Percentiles rank a stretch among this genome's conserved stretches.
These are phyloP conservation scores for Drosophila carrolli DNA, from an alignment of 1,140 invertebrate species.

Conservation along the genomic window DNA sequence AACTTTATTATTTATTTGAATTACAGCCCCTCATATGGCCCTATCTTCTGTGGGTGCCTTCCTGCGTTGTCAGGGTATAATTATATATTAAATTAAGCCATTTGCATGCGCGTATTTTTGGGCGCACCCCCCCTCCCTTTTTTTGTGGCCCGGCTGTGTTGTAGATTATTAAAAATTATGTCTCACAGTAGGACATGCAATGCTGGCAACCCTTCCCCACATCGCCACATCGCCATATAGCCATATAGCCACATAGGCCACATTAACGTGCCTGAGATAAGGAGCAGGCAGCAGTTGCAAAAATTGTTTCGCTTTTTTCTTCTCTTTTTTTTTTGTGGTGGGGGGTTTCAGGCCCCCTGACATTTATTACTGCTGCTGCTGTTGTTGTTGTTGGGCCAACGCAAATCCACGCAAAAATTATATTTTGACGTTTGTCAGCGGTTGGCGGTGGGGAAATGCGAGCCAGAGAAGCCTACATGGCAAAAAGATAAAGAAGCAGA, in stretches of 20 bases:
- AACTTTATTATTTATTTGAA: no score
- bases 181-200: constrained; percentile 81
- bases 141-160: constrained; percentile 55
- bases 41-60: background rate
- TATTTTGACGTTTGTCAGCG: constrained; percentile 78
- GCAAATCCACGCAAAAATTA: constrained; percentile 80
- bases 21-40: constrained; percentile 1
- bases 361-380: constrained; percentile 44
- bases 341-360: constrained; percentile 22
- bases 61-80: constrained; percentile 58
- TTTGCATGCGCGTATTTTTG: constrained; percentile 78
- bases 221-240: background rate
- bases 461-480: constrained; percentile 35
- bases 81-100: constrained; percentile 82
- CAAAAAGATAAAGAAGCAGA: constrained; percentile 29
- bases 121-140: background rate
- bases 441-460: constrained; percentile 16
- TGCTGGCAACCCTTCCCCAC: constrained; percentile 36
- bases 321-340: constrained; percentile 9
- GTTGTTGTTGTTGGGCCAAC: constrained; percentile 39
- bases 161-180: constrained; percentile 83
- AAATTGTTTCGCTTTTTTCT: constrained; percentile 54
- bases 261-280: constrained; percentile 80
- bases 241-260: constrained; percentile 68
- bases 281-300: constrained; percentile 73